phyloP scores from a whole-genome alignment of 2,113 vertebrate genomes.

The Brachyistius frenatus region DNA sequence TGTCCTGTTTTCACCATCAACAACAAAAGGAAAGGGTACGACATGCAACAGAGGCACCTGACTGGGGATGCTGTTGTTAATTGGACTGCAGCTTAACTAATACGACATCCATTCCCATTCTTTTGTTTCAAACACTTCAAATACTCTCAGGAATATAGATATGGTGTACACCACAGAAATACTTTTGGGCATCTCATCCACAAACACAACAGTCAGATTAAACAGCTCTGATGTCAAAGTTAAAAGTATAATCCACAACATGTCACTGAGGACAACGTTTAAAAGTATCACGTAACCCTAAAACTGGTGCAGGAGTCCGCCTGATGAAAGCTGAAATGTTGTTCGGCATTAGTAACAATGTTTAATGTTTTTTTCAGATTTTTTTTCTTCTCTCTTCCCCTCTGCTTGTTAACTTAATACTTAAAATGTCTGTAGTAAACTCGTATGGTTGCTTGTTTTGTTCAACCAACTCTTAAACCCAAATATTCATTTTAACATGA shows the following conservation, averaged over 20 bases:
- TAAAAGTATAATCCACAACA: conserved; percentile 45
- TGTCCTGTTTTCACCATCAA: too few species aligned
- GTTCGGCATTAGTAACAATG: not conserved
- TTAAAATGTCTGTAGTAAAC: too few species aligned
- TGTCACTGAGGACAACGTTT: conserved; percentile 8
- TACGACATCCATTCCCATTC: too few species aligned
- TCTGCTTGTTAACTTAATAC: too few species aligned
- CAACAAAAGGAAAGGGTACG: too few species aligned
- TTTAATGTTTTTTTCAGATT: not conserved
- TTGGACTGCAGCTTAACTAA: too few species aligned
- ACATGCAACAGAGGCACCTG: too few species aligned
- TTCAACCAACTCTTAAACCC: too few species aligned
- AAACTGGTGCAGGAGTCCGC: not conserved
- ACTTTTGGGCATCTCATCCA: not conserved
- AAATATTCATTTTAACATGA: too few species aligned
- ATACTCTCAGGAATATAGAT: not conserved
- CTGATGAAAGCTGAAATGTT: not conserved
- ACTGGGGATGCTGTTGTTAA: too few species aligned
- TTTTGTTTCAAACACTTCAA: not conserved
- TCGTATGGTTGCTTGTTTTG: too few species aligned
- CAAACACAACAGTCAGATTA: conserved; percentile 39
- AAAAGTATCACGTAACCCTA: not conserved
- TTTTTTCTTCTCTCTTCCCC: too few species aligned
- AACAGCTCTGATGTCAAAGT: conserved; percentile 19
- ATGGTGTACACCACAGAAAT: not conserved